These are phyloP conservation scores for Megatriorchis doriae DNA, from an alignment of 2,113 vertebrate genomes.

Conservation along the genomic window DNA sequence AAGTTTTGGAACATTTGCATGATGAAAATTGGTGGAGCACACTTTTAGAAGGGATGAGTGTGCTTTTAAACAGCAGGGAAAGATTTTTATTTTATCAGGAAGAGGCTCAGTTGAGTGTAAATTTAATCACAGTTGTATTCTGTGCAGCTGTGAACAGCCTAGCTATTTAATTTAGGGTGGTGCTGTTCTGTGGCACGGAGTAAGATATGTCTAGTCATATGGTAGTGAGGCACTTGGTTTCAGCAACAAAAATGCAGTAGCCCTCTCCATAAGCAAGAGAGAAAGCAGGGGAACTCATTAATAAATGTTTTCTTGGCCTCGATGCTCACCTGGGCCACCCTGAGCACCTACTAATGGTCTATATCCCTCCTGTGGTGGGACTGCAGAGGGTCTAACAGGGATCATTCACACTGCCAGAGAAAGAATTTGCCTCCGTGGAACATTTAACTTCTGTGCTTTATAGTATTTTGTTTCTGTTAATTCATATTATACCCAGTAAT, in stretches of 20 bases:
- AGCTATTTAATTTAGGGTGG: background rate
- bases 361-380: background rate
- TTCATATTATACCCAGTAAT: background rate
- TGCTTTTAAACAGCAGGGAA: background rate
- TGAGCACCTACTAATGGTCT: background rate
- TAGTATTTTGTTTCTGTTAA: background rate
- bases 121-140: background rate
- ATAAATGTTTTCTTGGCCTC: background rate
- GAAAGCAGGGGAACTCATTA: background rate
- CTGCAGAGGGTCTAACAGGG: background rate
- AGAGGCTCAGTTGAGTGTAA: background rate
- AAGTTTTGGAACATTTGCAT: background rate
- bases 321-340: background rate
- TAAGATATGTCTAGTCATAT: background rate
- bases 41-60: background rate
- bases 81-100: background rate
- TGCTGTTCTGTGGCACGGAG: background rate
- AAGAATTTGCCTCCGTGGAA: background rate
- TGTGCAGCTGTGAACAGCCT: background rate
- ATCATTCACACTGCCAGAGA: background rate
- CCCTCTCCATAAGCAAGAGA: background rate
- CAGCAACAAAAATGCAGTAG: background rate
- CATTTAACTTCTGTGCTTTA: background rate
- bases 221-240: background rate
- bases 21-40: background rate